phyloP scores from a whole-genome alignment of 2,113 vertebrate species.

The Boleophthalmus pectinirostris region DNA sequence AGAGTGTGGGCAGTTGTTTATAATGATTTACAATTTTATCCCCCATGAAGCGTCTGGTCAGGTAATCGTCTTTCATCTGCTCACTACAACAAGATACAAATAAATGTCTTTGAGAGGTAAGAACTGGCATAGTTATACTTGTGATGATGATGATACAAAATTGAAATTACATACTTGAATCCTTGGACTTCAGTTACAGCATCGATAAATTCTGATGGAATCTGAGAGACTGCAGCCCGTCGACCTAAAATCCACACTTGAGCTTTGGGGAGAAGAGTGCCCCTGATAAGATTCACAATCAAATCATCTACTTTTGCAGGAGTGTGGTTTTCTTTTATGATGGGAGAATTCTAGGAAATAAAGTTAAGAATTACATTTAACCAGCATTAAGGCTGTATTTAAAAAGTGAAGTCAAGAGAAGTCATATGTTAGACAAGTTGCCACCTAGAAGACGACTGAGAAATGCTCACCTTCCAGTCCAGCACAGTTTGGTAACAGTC shows the following conservation, averaged over 20 bases:
- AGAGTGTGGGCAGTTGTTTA: conserved; percentile 49
- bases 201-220: conserved; percentile 63
- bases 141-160: too few relatives aligned
- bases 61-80: conserved; percentile 64
- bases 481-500: conserved; percentile 65
- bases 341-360: conserved; percentile 44
- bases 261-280: conserved; percentile 58
- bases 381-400: neutral
- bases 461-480: conserved; percentile 62
- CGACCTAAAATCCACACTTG: conserved; percentile 72
- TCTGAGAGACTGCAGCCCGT: conserved; percentile 41
- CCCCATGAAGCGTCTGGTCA: conserved; percentile 55
- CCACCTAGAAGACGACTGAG: neutral
- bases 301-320: conserved; percentile 50
- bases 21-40: conserved; percentile 41
- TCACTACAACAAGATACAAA: conserved; percentile 31
- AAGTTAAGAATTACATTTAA: neutral
- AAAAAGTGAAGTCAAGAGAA: neutral
- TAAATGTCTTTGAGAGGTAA: neutral
- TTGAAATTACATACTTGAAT: conserved; percentile 51
- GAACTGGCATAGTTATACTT: conserved; percentile 33
- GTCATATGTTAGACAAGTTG: neutral
- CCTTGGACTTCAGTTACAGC: conserved; percentile 67
- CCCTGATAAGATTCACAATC: conserved; percentile 72
- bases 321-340: conserved; percentile 34